phyloP scores from a whole-genome alignment of 1,140 invertebrate genomes.

The Zaprionus vittiger region DNA sequence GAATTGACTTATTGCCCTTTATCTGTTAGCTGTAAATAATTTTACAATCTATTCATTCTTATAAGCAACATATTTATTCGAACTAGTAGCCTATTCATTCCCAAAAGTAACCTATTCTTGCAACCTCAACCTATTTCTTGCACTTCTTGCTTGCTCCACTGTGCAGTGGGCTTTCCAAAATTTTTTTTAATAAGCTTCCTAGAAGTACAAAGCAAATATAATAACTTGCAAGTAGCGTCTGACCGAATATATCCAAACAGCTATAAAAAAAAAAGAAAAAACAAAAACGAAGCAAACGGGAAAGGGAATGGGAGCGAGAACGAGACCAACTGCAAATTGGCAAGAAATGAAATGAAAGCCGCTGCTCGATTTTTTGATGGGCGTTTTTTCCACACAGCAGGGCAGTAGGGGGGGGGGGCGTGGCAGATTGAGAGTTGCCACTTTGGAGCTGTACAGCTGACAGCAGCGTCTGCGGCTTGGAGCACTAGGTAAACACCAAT shows the following conservation, averaged over 20 bases:
- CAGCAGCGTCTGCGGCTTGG: conserved; percentile 67
- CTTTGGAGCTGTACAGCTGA: neutral
- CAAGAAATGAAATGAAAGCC: conserved; percentile 46
- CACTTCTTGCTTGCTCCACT: conserved; percentile 10
- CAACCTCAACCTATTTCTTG: too few relatives aligned
- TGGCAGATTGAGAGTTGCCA: neutral
- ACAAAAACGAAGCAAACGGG: neutral
- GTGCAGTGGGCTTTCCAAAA: neutral
- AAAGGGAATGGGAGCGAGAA: neutral
- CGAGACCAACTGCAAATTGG: conserved; percentile 34
- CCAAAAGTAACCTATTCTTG: too few relatives aligned
- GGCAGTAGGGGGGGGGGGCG: neutral
- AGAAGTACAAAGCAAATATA: conserved; percentile 82
- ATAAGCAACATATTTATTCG: too few relatives aligned
- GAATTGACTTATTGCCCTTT: too few relatives aligned
- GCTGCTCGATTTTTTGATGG: conserved; percentile 43
- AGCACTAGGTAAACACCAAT: conserved; percentile 73
- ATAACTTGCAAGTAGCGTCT: conserved; percentile 77
- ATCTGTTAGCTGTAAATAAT: too few relatives aligned
- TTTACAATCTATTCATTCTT: too few relatives aligned
- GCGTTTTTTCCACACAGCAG: neutral
- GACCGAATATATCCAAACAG: conserved; percentile 39
- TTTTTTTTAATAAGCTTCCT: conserved; percentile 74
- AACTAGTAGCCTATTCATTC: too few relatives aligned
- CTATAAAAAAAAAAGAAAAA: conserved; percentile 15